Base-by-base conservation (phyloP, 2,888 invertebrate species). In the Tetranychus truncatus region DNA sequence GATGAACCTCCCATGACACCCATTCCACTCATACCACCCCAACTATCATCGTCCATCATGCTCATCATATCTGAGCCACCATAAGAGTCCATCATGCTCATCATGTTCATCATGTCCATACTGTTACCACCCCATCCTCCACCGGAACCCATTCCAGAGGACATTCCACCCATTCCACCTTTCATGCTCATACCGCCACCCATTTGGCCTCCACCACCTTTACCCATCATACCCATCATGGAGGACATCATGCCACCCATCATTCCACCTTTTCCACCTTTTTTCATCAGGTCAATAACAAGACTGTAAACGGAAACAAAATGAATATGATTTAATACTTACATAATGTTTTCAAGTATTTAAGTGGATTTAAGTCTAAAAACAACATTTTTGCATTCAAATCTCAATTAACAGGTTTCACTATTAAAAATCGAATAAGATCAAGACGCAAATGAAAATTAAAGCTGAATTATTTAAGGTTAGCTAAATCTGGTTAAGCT, bases 271-370 rank as follows among this genome's bases (percentile, higher is more conserved):
- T 9, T n/a, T 69, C 69, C 69, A 24, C 20, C 69, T 8, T 69
- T 69, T 69, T 69, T 69, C 69, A 69, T 69, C 34, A 69, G 21
- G 20, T 69, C 69, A 69, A 69, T 69, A 11, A 69, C 69, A 24
- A 69, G 55, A 55, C 55, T 55, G 55, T 55, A 15, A 55, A 55
- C 55, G 7, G 15, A 55, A 15, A 15, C 9, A 55, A 55, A 55
- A 5, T 6, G 9, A 55, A 55, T 15, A 7, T 0, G 15, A 55
- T 15, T 55, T 6, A 55, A 15, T 9, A 55, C 11, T 55, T 7
- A 34, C 34, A 34, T 34, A 34, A 34, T 34, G 34, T 34, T 34
- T 34, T 3, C 34, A 34, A 34, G 34, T 34, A 34, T 34, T 34
- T 34, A 5, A 4, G 34, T 34, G 34, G 0, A 34, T 34, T 34